Base-by-base conservation (phyloP, 2,888 invertebrate species). In the Sussaba pulchella region DNA sequence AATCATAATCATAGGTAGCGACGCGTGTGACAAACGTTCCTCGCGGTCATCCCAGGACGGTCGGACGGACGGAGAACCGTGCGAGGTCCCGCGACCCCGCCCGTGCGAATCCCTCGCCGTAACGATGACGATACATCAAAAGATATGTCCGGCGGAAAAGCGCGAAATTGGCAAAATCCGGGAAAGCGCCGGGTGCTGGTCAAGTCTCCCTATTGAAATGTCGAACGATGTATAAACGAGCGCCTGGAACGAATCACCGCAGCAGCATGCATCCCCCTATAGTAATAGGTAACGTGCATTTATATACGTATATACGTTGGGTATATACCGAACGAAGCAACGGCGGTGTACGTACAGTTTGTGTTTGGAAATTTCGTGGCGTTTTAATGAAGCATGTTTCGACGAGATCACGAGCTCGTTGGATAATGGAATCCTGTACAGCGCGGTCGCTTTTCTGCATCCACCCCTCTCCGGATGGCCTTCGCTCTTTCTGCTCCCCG, bases 361-460 rank as follows among this genome's bases (percentile, higher is more conserved):
- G 71, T 71, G 52, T 82, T 83, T 83, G 73, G 57, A 76, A 82
- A 83, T 82, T 83, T 73, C 69, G 77, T 66, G 45, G 63, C 26
- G 81, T 79, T 78, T 82, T 81, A 78, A 83, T 82, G 84, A 83
- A 83, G 63, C 71, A 69, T 67, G 57, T 64, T 70, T 57, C 52
- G 59, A 52, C 59, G 54, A 54, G 50, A 39, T 10, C 14, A 50
- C 52, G 24, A 69, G 54, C 64, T 1, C 24, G 45, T 63, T 85
- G 86, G 87, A 89, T 87, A 86, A 88, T 88, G 87, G 86, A 89
- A 89, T 87, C 85, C 84, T 87, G 14, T 17, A 86, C 81, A 85
- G 86, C 85, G 79, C 45, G 66, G 73, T 64, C 67, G 77, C 17
- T 74, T 79, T 76, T 45, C 63, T 69, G 57, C 61, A 43, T 26